A percentile compares a stretch with the other conserved stretches of the same genome.
These are phyloP conservation scores for Stichodactyla mertensii DNA, from an alignment of 64 coral and sea anemone genomes.

Conservation along the genomic window DNA sequence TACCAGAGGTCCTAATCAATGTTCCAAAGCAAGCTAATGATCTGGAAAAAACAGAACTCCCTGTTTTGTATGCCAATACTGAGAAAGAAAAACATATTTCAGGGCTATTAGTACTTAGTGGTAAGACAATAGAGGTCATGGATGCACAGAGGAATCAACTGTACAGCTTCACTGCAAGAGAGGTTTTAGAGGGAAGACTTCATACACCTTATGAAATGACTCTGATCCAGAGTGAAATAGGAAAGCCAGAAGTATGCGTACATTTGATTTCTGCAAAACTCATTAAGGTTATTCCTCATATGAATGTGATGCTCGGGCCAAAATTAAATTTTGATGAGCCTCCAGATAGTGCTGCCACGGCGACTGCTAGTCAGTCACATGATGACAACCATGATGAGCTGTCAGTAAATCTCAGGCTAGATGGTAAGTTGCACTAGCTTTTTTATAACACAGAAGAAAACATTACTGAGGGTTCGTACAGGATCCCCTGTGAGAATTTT, in stretches of 20 bases:
- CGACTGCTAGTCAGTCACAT: constrained; percentile 7
- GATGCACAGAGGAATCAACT: constrained; percentile 30
- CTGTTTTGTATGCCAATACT: constrained; percentile 60
- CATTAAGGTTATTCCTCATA: constrained; percentile 66
- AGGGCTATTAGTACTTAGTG: constrained; percentile 55
- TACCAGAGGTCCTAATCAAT: constrained; percentile 45
- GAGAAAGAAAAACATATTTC: constrained; percentile 60
- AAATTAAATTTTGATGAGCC: constrained; percentile 80
- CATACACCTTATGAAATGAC: constrained; percentile 92
- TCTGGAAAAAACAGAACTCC: constrained; percentile 68
- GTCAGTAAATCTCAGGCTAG: neutral
- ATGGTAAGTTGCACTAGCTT: neutral
- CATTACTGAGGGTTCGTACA: too few species aligned
- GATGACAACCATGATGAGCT: constrained; percentile 17
- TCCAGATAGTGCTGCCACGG: constrained; percentile 30
- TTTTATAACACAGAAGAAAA: too few species aligned
- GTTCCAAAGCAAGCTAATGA: constrained; percentile 32
- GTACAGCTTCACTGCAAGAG: constrained; percentile 48
- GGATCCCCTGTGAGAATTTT: too few species aligned
- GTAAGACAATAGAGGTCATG: constrained; percentile 51
- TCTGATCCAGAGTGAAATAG: constrained; percentile 47
- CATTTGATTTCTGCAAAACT: constrained; percentile 76
- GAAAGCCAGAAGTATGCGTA: constrained; percentile 50
- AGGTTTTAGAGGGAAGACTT: constrained; percentile 65
- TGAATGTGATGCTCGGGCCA: constrained; percentile 55